Conservation (phyloP, 2,797 vertebrate genomes). For the Poecile montanus region DNA sequence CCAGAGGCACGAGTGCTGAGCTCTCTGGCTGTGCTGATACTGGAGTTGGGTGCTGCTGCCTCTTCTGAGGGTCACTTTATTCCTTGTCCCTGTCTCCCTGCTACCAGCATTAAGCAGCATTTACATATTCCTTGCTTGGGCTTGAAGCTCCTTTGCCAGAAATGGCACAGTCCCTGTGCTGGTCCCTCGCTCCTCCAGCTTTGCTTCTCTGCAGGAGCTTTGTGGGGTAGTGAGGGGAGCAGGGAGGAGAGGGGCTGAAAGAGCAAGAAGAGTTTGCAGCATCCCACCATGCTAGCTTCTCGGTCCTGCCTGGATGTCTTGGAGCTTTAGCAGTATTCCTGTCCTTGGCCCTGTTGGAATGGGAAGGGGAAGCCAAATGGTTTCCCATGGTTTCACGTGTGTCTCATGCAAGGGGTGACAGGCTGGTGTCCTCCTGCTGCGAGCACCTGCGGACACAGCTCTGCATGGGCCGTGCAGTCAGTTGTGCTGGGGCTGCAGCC, state of each 20-base stretch:
- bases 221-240: background rate
- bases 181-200: background rate
- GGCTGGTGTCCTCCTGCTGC: background rate
- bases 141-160: background rate
- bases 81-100: background rate
- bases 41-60: background rate
- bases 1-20: background rate
- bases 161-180: no score
- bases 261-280: background rate
- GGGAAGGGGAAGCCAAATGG: background rate
- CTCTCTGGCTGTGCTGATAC: background rate
- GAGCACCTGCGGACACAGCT: background rate
- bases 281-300: background rate
- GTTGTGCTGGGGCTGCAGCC: background rate
- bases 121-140: background rate
- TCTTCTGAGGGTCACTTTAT: background rate
- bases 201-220: background rate
- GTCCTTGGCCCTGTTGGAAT: background rate
- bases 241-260: background rate
- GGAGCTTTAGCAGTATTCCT: background rate
- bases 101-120: background rate
- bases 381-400: fast-evolving
- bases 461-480: fast-evolving
- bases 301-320: background rate
- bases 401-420: background rate